Conservation (phyloP, 37 sponge, comb jelly and placozoan genomes). For the Crambe crambe region DNA sequence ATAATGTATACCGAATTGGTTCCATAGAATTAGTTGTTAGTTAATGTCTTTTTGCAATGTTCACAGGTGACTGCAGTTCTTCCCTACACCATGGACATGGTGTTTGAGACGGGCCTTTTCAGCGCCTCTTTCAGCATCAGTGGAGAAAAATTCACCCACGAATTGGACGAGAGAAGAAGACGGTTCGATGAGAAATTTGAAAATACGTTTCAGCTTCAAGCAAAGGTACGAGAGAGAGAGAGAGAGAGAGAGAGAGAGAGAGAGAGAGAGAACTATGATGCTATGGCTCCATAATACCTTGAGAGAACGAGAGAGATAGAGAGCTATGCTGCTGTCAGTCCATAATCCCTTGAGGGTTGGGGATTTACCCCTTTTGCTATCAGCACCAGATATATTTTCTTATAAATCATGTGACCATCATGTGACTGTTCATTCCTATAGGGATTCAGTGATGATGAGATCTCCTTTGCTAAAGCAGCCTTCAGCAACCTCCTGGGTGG, state of each 20-base stretch:
- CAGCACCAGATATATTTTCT: background rate
- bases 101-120: slow-evolving; percentile 53
- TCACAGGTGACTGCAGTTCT: slow-evolving; percentile 61
- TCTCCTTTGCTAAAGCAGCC: slow-evolving; percentile 85
- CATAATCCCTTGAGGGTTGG: background rate
- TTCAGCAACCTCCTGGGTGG: slow-evolving; percentile 98
- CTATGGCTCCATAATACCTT: no score
- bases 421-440: slow-evolving; percentile 18
- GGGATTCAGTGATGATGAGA: slow-evolving; percentile 72
- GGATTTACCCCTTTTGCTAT: no score
- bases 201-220: slow-evolving; percentile 50
- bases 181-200: slow-evolving; percentile 76
- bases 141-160: slow-evolving; percentile 52
- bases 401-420: background rate
- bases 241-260: no score
- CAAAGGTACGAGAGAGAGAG: slow-evolving; percentile 44
- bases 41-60: no score
- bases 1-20: no score
- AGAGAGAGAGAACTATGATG: no score
- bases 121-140: slow-evolving; percentile 53
- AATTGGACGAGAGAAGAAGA: slow-evolving; percentile 18
- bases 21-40: background rate
- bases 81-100: slow-evolving; percentile 82
- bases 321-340: no score
- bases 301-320: no score